Conservation (phyloP, 2,113 vertebrate species). For the Theristicus caerulescens region DNA sequence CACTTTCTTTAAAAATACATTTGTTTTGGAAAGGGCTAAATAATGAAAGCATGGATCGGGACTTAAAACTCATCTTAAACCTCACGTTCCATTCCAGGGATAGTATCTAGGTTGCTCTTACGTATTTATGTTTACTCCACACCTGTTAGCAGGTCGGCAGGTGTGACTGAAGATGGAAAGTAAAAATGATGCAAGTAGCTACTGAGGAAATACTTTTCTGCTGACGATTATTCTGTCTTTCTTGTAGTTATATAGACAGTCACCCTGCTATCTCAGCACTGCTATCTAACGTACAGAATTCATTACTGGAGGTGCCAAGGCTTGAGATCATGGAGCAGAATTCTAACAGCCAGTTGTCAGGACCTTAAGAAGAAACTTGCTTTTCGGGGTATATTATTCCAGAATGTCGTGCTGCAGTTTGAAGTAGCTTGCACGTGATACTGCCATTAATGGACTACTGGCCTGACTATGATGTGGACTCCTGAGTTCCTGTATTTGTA, state of each 20-base stretch:
- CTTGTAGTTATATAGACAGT: neutral
- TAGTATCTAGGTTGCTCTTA: neutral
- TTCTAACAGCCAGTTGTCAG: neutral
- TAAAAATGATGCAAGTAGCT: neutral
- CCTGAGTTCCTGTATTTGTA: neutral
- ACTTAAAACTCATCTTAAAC: neutral
- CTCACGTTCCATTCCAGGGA: neutral
- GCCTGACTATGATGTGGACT: neutral
- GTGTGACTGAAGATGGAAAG: neutral
- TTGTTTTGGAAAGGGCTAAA: neutral
- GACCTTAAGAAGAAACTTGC: neutral
- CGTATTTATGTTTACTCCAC: neutral
- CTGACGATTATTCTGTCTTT: neutral
- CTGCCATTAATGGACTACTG: neutral
- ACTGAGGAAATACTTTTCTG: neutral
- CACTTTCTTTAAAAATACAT: accelerated
- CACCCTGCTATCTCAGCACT: neutral
- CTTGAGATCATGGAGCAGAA: neutral
- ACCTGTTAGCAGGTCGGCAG: neutral
- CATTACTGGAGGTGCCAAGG: neutral
- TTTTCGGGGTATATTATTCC: neutral
- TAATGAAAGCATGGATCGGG: accelerated
- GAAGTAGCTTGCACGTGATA: neutral
- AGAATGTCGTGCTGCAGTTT: neutral
- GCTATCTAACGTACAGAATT: neutral